A percentile compares a stretch with the other conserved stretches of the same genome.
Evolutionary conservation across 2,797 vertebrate species (phyloP).

Genomic region (Myotis myotis): DNA sequence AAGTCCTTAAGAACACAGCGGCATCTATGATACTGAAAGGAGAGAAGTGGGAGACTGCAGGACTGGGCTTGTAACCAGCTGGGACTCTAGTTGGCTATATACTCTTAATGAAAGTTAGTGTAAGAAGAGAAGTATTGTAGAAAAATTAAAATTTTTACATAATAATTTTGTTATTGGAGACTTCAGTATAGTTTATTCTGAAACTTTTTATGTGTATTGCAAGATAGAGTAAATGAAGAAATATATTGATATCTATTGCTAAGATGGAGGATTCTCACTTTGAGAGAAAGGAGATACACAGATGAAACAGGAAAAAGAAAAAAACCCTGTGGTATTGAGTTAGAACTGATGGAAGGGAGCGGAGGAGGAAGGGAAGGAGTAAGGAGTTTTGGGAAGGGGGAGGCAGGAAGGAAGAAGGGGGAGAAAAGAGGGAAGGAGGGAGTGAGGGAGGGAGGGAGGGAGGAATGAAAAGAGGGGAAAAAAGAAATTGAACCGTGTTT

Average conservation of each 20-base stretch:
- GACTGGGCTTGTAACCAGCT: neutral
- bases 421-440: neutral
- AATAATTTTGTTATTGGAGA: neutral
- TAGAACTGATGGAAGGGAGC: neutral
- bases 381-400: no score
- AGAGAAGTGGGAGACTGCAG: neutral
- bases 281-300: neutral
- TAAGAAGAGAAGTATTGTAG: neutral
- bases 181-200: neutral
- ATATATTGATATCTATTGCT: neutral
- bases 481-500: neutral
- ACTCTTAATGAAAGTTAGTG: neutral
- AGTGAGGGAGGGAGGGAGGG: neutral
- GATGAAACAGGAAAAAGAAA: neutral
- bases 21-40: neutral
- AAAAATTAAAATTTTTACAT: neutral
- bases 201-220: neutral
- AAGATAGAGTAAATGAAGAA: neutral
- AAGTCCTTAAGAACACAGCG: neutral
- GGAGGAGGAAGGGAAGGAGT: no score
- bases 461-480: no score
- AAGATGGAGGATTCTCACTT: neutral
- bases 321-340: neutral
- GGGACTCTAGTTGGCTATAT: neutral
- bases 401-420: no score